A percentile compares a stretch with the other conserved stretches of the same genome.
phyloP scores from a whole-genome alignment of 1,140 invertebrate genomes.

The Glomeris maerens region DNA sequence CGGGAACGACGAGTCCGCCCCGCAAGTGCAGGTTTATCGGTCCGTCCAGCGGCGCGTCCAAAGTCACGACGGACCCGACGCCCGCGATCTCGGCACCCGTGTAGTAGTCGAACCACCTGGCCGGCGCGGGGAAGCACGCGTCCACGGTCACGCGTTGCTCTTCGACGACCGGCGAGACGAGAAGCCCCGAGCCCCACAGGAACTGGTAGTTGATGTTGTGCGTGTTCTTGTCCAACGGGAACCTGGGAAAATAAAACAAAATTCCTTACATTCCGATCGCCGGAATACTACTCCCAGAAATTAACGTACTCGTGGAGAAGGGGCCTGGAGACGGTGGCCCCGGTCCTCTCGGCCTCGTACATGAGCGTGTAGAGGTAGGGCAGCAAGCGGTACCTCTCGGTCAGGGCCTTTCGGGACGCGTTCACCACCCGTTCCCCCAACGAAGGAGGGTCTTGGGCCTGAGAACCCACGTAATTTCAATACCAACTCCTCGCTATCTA shows the following conservation, averaged over 20 bases:
- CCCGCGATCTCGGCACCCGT: background rate
- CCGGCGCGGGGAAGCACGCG: conserved; percentile 29
- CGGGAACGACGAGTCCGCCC: background rate
- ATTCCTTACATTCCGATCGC: conserved; percentile 9
- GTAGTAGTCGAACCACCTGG: conserved; percentile 33
- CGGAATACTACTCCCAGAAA: background rate
- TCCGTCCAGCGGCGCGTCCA: background rate
- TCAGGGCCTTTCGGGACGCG: conserved; percentile 23
- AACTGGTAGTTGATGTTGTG: conserved; percentile 23
- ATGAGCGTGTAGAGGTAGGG: conserved; percentile 39
- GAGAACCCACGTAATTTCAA: background rate
- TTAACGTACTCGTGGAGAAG: conserved; percentile 20
- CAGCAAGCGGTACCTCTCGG: conserved; percentile 33
- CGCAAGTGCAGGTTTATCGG: background rate
- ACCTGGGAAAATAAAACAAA: conserved; percentile 21
- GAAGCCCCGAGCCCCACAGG: conserved; percentile 22
- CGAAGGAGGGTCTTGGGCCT: conserved; percentile 25
- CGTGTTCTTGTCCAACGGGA: conserved; percentile 20
- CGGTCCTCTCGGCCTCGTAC: conserved; percentile 22
- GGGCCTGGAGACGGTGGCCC: conserved; percentile 21
- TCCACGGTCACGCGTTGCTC: conserved; percentile 17
- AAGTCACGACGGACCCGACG: background rate
- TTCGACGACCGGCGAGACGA: conserved; percentile 23
- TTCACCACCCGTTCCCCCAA: conserved; percentile 20
- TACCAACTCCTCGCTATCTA: background rate